phyloP scores from a whole-genome alignment of 2,888 invertebrate species.

The Achlya flavicornis region DNA sequence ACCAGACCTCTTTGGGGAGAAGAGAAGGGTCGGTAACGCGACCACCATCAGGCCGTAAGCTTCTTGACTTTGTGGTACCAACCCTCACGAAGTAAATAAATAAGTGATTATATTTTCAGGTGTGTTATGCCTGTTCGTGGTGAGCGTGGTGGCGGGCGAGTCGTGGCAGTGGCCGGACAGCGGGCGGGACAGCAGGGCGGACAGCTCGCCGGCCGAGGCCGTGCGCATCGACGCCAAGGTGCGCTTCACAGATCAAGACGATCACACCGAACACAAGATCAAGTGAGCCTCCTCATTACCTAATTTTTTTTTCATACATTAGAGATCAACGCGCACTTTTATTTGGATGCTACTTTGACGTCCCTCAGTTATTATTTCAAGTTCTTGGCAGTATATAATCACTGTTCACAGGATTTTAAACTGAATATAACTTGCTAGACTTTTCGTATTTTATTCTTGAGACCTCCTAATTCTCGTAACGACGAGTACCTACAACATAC shows the following conservation, averaged over 20 bases:
- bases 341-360: background rate
- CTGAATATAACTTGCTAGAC: too few relatives aligned
- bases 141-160: constrained; percentile 40
- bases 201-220: constrained; percentile 39
- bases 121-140: constrained; percentile 32
- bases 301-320: background rate
- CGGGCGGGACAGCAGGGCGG: constrained; percentile 19
- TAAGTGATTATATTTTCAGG: constrained; percentile 20
- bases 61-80: too few relatives aligned
- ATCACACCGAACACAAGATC: constrained; percentile 18
- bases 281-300: constrained; percentile 39
- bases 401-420: too few relatives aligned
- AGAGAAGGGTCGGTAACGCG: too few relatives aligned
- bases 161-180: constrained; percentile 64
- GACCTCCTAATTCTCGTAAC: too few relatives aligned
- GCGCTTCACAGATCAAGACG: constrained; percentile 53
- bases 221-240: constrained; percentile 70
- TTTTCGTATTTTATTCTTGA: too few relatives aligned
- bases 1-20: too few relatives aligned
- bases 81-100: too few relatives aligned
- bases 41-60: too few relatives aligned
- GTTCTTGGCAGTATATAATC: too few relatives aligned
- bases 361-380: background rate
- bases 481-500: too few relatives aligned
- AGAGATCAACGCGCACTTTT: background rate